Evolutionary conservation across 2,113 vertebrate genomes (phyloP).

Genomic region (Helogale parvula): DNA sequence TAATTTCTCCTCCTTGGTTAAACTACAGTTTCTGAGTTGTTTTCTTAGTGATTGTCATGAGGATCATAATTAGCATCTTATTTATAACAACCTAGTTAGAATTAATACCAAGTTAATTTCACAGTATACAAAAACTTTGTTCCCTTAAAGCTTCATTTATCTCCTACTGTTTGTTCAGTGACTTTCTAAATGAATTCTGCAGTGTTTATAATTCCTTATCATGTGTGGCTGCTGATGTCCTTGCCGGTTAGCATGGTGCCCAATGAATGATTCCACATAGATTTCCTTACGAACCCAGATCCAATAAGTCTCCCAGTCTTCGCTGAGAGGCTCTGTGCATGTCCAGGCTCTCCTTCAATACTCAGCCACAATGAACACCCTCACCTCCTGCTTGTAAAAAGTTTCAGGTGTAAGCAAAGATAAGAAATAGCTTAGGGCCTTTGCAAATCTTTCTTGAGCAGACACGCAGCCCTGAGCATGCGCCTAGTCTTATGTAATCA

Average conservation of each 20-base stretch:
- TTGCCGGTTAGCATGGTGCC: neutral
- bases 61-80: slow-evolving; percentile 24
- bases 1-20: neutral
- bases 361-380: neutral
- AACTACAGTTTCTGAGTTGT: neutral
- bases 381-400: neutral
- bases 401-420: neutral
- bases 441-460: neutral
- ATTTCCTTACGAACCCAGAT: neutral
- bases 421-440: neutral
- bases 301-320: neutral
- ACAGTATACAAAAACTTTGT: neutral
- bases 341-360: neutral
- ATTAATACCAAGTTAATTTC: neutral
- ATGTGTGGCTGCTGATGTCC: neutral
- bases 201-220: neutral
- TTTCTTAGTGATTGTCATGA: slow-evolving; percentile 7
- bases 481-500: neutral
- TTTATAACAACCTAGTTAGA: neutral
- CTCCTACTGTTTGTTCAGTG: neutral
- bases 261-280: neutral
- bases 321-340: neutral
- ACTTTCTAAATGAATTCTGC: neutral
- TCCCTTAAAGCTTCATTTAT: neutral
- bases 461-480: too few relatives aligned